Base-by-base conservation (phyloP, 23 tunicate genomes). In the Trididemnum clinides region DNA sequence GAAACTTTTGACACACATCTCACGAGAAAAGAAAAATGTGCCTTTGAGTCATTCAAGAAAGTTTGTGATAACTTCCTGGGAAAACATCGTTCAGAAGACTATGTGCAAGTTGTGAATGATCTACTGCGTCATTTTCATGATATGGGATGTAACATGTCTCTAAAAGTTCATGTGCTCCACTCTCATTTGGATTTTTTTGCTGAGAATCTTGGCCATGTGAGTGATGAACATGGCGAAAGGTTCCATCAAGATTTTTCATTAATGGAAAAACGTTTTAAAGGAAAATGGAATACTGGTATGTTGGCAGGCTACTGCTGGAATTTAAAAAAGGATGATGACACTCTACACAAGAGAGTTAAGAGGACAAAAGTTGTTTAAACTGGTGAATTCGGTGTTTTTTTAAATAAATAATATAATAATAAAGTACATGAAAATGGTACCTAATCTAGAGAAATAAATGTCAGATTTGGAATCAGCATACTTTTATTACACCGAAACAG, bases 111-210 rank as follows among this genome's bases (percentile, higher is more conserved):
- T 59, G 66, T 59, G 66, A 59, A 59, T 59, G 66, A 59, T 59
- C 66, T 59, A 59, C 66, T 59, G 25, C 66, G 66, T 59, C 66
- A 59, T 59, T 59, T 10, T 59, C 25, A 59, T 59, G 66, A 59
- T 59, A n/a, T 59, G 66, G 66, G 66, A 59, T 59, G 66, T 59
- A 59, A 59, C 66, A 59, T 59, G 66, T 59, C 66, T 10, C 66
- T 59, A 59, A 59, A 59, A 59, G 66, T 59, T 59, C 66, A 59
- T n/a, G 66, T 59, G 66, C 66, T 59, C 66, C 66, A 59, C 66
- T 59, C 66, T 59, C 66, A 59, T 59, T 59, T 59, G 25, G 66
- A 59, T 59, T 59, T 59, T 59, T 44, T 59, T n/a, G 66, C 66
- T 15, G 23, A 59, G 66, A 59, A 59, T 59, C 66, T 59, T 59